phyloP scores from a whole-genome alignment of 2,888 invertebrate species.

The Watsonalla cultraria region DNA sequence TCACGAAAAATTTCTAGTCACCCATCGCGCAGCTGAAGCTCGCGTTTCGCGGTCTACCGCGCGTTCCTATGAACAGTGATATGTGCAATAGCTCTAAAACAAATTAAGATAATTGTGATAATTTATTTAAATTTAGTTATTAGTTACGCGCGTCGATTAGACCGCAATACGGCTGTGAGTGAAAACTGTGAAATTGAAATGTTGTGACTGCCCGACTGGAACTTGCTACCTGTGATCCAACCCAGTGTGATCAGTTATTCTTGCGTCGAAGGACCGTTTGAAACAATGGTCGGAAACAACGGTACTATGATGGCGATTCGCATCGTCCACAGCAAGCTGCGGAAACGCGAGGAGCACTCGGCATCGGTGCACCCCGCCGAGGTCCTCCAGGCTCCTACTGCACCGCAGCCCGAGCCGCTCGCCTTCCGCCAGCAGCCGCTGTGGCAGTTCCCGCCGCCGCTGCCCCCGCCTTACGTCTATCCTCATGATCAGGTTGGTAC shows the following conservation, averaged over 20 bases:
- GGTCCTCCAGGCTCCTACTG: constrained; percentile 79
- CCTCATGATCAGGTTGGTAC: constrained; percentile 87
- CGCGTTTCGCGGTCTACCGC: constrained; percentile 73
- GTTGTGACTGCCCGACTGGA: constrained; percentile 77
- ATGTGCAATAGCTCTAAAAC: constrained; percentile 71
- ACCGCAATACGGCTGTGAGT: constrained; percentile 76
- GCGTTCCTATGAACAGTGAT: constrained; percentile 78
- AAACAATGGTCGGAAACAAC: constrained; percentile 90
- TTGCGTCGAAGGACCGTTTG: constrained; percentile 63
- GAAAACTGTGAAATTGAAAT: constrained; percentile 69
- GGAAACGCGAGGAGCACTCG: constrained; percentile 89
- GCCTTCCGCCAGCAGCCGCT: constrained; percentile 84
- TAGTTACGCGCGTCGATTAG: constrained; percentile 57
- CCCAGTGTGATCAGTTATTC: constrained; percentile 72
- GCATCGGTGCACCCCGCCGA: constrained; percentile 84
- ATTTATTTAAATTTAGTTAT: constrained; percentile 74
- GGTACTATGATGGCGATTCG: constrained; percentile 93
- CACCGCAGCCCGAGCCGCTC: constrained; percentile 74
- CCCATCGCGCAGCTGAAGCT: constrained; percentile 73
- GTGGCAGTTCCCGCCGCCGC: constrained; percentile 91
- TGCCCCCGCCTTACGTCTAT: constrained; percentile 87
- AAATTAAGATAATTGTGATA: constrained; percentile 74
- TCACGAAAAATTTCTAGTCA: constrained; percentile 76
- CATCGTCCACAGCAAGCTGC: constrained; percentile 93
- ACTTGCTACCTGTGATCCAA: constrained; percentile 71